A percentile compares a stretch with the other conserved stretches of the same genome.
Conservation (phyloP, 1,140 invertebrate genomes). For the Nylanderia fulva region DNA sequence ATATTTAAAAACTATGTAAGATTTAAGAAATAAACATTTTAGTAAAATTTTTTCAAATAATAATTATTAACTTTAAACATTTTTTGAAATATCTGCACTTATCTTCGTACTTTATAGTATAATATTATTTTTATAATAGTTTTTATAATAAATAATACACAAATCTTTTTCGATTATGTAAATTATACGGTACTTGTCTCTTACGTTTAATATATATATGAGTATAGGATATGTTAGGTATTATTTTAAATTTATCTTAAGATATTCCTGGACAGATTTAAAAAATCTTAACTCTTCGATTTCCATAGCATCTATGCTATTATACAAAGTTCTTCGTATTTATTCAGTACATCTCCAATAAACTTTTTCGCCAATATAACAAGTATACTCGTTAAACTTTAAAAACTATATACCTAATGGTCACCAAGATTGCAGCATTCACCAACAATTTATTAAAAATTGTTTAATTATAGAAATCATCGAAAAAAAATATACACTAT, state of each 20-base stretch:
- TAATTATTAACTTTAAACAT: background rate
- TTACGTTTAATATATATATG: background rate
- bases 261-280: slow-evolving; percentile 16
- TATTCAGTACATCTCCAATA: slow-evolving; percentile 9
- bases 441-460: slow-evolving; percentile 17
- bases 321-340: background rate
- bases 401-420: slow-evolving; percentile 13
- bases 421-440: background rate
- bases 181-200: background rate
- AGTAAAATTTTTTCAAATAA: background rate
- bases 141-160: background rate
- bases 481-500: background rate
- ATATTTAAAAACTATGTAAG: background rate
- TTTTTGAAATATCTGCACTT: too few species aligned
- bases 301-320: slow-evolving; percentile 4
- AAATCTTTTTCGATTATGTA: slow-evolving; percentile 7
- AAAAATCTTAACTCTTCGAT: slow-evolving; percentile 28
- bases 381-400: slow-evolving; percentile 41
- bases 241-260: slow-evolving; percentile 39
- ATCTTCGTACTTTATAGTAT: background rate
- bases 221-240: background rate
- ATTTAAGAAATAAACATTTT: background rate
- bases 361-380: slow-evolving; percentile 42
- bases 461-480: slow-evolving; percentile 13
- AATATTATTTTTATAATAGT: background rate